Conservation (phyloP, 2,113 vertebrate genomes). For the Caloenas nicobarica region DNA sequence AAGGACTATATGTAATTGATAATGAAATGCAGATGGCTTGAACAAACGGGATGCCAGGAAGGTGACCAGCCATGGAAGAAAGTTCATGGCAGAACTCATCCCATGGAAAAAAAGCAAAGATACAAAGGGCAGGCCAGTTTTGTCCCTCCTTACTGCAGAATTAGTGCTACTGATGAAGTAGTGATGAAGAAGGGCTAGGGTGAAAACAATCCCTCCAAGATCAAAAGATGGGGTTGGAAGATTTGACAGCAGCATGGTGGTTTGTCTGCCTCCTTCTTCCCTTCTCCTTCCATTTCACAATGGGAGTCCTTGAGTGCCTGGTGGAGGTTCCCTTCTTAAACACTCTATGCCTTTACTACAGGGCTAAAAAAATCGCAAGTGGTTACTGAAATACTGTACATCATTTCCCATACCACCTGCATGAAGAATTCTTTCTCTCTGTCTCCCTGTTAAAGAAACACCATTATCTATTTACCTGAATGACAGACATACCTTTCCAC, state of each 20-base stretch:
- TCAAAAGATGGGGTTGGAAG: not conserved
- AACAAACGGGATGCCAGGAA: not conserved
- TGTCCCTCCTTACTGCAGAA: not conserved
- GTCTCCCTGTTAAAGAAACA: not conserved
- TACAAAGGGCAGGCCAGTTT: not conserved
- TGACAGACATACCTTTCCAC: not conserved
- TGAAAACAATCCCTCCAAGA: not conserved
- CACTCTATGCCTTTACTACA: not conserved
- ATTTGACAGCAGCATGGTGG: not conserved
- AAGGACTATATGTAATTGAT: not conserved
- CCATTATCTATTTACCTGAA: not conserved
- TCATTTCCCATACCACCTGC: not conserved
- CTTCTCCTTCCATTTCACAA: not conserved
- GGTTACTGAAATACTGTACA: not conserved
- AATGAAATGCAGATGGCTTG: conserved; percentile 16
- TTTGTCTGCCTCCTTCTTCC: not conserved
- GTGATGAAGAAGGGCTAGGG: not conserved
- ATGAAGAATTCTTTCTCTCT: not conserved
- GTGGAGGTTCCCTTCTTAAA: not conserved
- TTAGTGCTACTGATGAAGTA: not conserved
- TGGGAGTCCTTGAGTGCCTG: not conserved
- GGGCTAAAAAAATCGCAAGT: not conserved
- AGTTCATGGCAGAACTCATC: not conserved
- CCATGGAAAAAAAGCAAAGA: not conserved
- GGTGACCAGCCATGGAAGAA: not conserved